Base-by-base conservation (phyloP, 2,113 vertebrate species). In the Fulica atra region DNA sequence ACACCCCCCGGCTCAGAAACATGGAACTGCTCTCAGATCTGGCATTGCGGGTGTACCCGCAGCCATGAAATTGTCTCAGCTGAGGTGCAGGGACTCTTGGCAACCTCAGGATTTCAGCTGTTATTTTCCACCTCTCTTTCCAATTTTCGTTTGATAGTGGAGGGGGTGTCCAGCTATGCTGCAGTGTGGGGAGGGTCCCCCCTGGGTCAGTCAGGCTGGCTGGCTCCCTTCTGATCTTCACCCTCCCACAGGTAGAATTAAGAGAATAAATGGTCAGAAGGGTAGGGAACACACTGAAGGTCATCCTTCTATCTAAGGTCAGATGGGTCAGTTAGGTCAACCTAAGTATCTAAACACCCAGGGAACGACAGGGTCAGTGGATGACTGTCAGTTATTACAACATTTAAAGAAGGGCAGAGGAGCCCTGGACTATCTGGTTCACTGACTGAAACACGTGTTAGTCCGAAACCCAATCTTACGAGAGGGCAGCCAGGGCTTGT, bases 1-100 rank as follows among this genome's bases (percentile, higher is more conserved):
- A 61, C 36, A 16, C 2, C 36, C 0, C 0, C 13, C 0, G 0
- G 56, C 56, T 86, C 80, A 91, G 35, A 87, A 89, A 78, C 11
- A 10, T 20, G 35, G 83, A 74, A 82, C 73, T 42, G 25, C 38
- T 91, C 26, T 78, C 51, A 25, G 56, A 56, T 56, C 35, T 48
- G 40, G n/a, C 36, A 88, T 84, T 16, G 20, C 51, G 56, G 44
- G 15, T 83, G 5, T 63, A 73, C 42, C 28, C 35, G 7, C 23
- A 59, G 56, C 29, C 38, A n/a, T 56, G 16, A 53, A 81, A 68
- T 16, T 33, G 33, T 46, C 46, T 68, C 65, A 68, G 26, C 17
- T 64, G 65, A 92, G n/a, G 36, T 33, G 31, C 33, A 42, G 36
- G 15, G 56, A 65, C 35, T 73, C 18, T 42, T 50, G 74, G 16